Evolutionary conservation across 2,888 invertebrate species (phyloP).

Genomic region (Polyploca ridens): DNA sequence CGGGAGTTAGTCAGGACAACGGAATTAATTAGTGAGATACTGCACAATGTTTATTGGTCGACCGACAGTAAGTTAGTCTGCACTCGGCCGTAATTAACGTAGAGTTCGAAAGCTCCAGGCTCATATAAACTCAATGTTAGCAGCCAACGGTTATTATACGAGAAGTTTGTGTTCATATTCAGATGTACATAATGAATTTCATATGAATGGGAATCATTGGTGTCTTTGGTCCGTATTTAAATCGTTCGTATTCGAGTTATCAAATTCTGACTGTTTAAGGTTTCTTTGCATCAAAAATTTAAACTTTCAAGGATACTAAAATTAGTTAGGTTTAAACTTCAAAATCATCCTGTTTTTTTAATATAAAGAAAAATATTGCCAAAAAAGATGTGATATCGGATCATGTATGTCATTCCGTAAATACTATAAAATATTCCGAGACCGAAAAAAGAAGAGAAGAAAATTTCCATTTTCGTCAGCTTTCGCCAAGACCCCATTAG

Average conservation of each 20-base stretch:
- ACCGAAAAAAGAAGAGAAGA: constrained; percentile 38
- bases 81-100: constrained; percentile 39
- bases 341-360: too few species aligned
- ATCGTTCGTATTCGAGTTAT: too few species aligned
- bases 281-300: too few species aligned
- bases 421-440: not conserved
- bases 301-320: too few species aligned
- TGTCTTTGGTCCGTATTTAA: constrained; percentile 14
- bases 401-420: not conserved
- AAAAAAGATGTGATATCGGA: too few species aligned
- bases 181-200: constrained; percentile 19
- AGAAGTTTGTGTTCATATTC: not conserved
- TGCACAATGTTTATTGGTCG: constrained; percentile 59
- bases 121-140: constrained; percentile 38
- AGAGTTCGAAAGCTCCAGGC: constrained; percentile 48
- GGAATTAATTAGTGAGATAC: constrained; percentile 62
- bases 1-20: constrained; percentile 28
- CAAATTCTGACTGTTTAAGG: too few species aligned
- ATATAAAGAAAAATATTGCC: too few species aligned
- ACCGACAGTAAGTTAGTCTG: constrained; percentile 46
- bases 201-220: constrained; percentile 23
- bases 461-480: constrained; percentile 58
- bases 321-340: too few species aligned
- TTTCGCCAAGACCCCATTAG: constrained; percentile 51
- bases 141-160: constrained; percentile 8